These are phyloP conservation scores for Drosophila formosana DNA, from an alignment of 2,888 invertebrate species.

Conservation along the genomic window DNA sequence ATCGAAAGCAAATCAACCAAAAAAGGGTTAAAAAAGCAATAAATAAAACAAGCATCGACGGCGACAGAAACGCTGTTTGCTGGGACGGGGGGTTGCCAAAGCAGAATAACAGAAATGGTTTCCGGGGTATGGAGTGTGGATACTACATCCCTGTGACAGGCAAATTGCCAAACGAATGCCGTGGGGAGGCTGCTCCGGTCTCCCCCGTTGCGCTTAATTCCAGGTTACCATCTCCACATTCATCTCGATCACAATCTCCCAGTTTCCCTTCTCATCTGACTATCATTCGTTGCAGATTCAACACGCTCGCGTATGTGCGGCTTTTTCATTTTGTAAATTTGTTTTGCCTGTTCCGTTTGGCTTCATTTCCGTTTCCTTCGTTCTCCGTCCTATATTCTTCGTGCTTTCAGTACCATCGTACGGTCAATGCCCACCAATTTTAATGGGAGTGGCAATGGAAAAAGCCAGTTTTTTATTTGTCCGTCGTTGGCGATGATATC, in stretches of 20 bases:
- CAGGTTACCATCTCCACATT: neutral
- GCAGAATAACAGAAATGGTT: neutral
- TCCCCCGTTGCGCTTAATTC: conserved; percentile 13
- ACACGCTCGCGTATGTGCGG: conserved; percentile 44
- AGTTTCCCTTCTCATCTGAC: neutral
- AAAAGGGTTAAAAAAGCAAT: conserved; percentile 85
- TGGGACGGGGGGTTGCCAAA: conserved; percentile 42
- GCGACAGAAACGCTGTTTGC: conserved; percentile 83
- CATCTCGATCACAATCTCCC: neutral
- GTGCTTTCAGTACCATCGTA: neutral
- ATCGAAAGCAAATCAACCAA: conserved; percentile 59
- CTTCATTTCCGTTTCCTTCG: conserved; percentile 75
- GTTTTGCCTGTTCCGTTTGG: conserved; percentile 81
- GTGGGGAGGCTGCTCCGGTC: conserved; percentile 66
- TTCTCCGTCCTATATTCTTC: conserved; percentile 21
- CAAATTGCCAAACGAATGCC: conserved; percentile 80
- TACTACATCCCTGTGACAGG: conserved; percentile 72
- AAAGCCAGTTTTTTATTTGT: conserved; percentile 43
- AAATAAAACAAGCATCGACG: conserved; percentile 84
- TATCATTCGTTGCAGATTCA: neutral
- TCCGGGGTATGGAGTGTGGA: conserved; percentile 10
- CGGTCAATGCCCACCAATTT: conserved; percentile 29
- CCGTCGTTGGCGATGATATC: conserved; percentile 4
- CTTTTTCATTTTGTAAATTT: conserved; percentile 81
- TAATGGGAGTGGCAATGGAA: conserved; percentile 45